Percentiles rank a stretch among this genome's conserved stretches.
Conservation (phyloP, 1,140 invertebrate species). For the Ganaspis sp. region DNA sequence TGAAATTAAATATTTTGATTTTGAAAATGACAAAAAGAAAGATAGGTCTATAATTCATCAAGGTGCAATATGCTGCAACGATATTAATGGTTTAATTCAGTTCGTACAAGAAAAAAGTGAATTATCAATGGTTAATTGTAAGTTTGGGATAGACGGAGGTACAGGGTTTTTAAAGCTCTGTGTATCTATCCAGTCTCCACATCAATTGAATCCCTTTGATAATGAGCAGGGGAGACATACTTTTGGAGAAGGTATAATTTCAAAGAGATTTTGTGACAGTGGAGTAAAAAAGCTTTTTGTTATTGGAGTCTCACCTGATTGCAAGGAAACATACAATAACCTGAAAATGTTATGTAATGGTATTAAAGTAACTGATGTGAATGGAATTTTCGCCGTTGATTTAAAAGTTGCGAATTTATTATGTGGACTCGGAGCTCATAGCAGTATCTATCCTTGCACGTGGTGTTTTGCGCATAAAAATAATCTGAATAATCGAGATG, state of each 20-base stretch:
- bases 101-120: conserved; percentile 14
- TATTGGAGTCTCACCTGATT: conserved; percentile 4
- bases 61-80: conserved; percentile 9
- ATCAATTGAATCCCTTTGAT: not conserved
- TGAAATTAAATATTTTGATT: conserved; percentile 32
- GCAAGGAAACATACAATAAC: conserved; percentile 44
- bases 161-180: conserved; percentile 41
- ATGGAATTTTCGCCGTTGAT: conserved; percentile 34
- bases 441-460: conserved; percentile 39
- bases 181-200: conserved; percentile 38
- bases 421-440: conserved; percentile 40
- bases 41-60: not conserved
- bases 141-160: conserved; percentile 42
- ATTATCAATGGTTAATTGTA: conserved; percentile 7
- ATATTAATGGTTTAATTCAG: not conserved
- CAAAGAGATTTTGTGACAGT: conserved; percentile 41
- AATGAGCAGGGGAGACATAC: not conserved
- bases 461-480: conserved; percentile 39
- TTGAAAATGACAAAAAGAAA: conserved; percentile 6
- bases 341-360: conserved; percentile 30
- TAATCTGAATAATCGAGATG: conserved; percentile 13
- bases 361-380: conserved; percentile 32
- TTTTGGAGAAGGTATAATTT: conserved; percentile 33
- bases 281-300: conserved; percentile 45
- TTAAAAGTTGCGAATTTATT: conserved; percentile 41